Percentiles rank a stretch among this genome's conserved stretches.
Evolutionary conservation across 2,797 vertebrate genomes (phyloP).

Genomic region (Melanotaenia trifasciata): DNA sequence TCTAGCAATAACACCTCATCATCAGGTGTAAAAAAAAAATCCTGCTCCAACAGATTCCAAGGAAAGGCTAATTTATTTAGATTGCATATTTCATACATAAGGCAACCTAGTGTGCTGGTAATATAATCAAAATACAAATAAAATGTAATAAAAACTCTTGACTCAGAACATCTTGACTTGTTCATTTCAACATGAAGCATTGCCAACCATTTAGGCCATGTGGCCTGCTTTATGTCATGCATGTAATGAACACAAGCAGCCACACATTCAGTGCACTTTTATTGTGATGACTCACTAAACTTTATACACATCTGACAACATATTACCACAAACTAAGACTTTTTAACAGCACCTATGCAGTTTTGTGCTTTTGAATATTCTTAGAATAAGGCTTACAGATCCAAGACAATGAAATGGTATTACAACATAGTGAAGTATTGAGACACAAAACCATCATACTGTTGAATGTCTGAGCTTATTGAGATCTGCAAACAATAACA

Average conservation of each 20-base stretch:
- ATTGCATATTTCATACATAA: background rate
- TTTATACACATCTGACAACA: background rate
- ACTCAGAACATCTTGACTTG: background rate
- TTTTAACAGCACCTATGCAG: no score
- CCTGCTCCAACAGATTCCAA: conserved; percentile 18
- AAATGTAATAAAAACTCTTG: background rate
- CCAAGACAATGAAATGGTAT: background rate
- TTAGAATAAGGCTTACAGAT: background rate
- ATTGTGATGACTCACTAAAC: background rate
- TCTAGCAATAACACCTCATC: conserved; percentile 20
- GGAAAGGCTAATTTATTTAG: background rate
- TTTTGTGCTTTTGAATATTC: background rate
- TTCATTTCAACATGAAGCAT: conserved; percentile 2
- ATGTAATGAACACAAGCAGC: background rate
- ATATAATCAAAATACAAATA: background rate
- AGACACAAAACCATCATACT: background rate
- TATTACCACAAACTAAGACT: background rate
- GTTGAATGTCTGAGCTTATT: background rate
- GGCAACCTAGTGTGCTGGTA: background rate
- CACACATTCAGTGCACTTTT: background rate
- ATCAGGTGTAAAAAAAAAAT: conserved; percentile 15
- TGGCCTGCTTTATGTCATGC: background rate
- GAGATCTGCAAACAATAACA: background rate
- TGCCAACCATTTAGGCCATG: background rate
- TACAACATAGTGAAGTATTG: background rate